Conservation (phyloP, 2,888 invertebrate genomes). For the Malacosoma neustria region DNA sequence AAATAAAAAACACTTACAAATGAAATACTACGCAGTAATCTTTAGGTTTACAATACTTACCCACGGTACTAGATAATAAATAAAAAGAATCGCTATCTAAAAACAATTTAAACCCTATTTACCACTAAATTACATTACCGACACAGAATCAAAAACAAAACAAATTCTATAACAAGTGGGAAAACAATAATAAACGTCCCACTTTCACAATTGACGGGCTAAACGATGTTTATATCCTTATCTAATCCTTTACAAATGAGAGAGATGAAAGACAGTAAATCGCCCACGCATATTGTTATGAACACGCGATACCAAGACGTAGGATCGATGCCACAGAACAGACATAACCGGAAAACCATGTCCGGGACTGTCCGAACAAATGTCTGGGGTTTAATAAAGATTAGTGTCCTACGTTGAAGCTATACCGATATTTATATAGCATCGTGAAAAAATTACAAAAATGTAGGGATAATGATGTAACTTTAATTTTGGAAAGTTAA, state of each 20-base stretch:
- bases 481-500: no score
- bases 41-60: no score
- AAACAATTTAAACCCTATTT: background rate
- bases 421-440: no score
- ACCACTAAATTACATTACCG: background rate
- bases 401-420: background rate
- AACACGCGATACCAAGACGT: conserved; percentile 22
- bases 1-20: no score
- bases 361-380: conserved; percentile 9
- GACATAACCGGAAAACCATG: conserved; percentile 20
- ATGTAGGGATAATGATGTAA: no score
- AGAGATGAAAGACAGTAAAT: conserved; percentile 13
- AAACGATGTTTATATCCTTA: conserved; percentile 14
- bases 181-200: conserved; percentile 21
- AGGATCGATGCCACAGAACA: conserved; percentile 21
- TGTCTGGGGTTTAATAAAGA: background rate
- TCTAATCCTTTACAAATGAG: conserved; percentile 6
- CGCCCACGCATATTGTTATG: conserved; percentile 17
- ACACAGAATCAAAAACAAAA: background rate
- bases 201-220: conserved; percentile 17
- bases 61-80: background rate
- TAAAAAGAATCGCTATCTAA: background rate
- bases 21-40: no score
- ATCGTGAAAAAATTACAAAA: no score
- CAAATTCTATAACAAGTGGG: background rate